Evolutionary conservation across 2,797 vertebrate genomes (phyloP), one percentile per base, ranked within the genome.

Genomic region (Labeo calbasu): DNA sequence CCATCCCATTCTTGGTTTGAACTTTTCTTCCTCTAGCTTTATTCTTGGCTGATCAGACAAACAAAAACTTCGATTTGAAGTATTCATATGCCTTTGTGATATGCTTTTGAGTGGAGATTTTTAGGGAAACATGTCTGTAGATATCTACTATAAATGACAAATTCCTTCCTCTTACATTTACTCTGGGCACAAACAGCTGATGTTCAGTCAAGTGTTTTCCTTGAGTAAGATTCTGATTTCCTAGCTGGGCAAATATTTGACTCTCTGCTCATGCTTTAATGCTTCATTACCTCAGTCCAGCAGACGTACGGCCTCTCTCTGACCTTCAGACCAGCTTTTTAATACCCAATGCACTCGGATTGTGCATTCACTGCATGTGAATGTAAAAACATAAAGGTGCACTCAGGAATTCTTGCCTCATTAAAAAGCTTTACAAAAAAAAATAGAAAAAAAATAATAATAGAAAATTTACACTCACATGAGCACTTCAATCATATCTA

Each of bases 161-260:
- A 51, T 11, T 79, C 23, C 2, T 72, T 68, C 32, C 63, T 11
- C 23, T 1, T 7, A 3, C 9, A 82, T 79, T 59, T 15, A 36
- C 78, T 70, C 59, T 79, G 28, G 17, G 17, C 79, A 66, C 1
- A n/a, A 72, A 25, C 50, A 57, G 25, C n/a, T 61, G 25, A 50
- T 32, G 81, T 75, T 21, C 50, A 75, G 23, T 80, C 50, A 69
- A 80, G 53, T 61, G 51, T 77, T 59, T 48, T 75, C 53, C 12
- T 77, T 76, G 17, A 53, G 59, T 79, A 66, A 13, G 78, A 81
- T 77, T 77, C 53, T 75, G 68, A 69, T 85, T 82, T 76, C 36
- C 25, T 25, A 19, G 51, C 65, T 50, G 40, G 28, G 80, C 81
- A 80, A 83, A 69, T 78, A 46, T 43, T 86, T 83, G 46, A 57